Evolutionary conservation across 2,113 vertebrate genomes (phyloP).

Genomic region (Danio rerio): DNA sequence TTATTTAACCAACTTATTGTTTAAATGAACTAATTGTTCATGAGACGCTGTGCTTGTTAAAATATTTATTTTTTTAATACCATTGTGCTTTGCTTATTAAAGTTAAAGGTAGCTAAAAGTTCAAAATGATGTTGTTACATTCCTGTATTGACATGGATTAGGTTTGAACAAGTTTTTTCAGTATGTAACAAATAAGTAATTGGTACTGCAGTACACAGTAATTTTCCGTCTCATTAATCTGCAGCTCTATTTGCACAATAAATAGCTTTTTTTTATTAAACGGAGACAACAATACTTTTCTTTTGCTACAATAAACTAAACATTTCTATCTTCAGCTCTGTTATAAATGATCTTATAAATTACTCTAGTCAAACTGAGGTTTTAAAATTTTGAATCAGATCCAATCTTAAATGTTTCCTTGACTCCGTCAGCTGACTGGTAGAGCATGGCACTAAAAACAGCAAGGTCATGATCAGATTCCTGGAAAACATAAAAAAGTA

Average conservation of each 20-base stretch:
- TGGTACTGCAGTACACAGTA: not conserved
- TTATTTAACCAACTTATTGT: too few species aligned
- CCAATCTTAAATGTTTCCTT: not conserved
- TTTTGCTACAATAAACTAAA: not conserved
- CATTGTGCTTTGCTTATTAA: too few species aligned
- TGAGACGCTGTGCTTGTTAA: too few species aligned
- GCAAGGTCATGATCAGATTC: not conserved
- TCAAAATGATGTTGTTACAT: not conserved
- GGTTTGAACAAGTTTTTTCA: too few species aligned
- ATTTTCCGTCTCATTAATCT: not conserved
- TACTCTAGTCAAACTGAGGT: not conserved
- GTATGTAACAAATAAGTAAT: not conserved
- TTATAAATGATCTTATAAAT: not conserved
- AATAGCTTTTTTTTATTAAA: too few species aligned
- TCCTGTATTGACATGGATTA: not conserved
- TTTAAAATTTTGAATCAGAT: not conserved
- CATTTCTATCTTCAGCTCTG: not conserved
- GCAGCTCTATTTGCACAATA: not conserved
- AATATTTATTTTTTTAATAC: too few species aligned
- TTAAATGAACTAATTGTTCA: too few species aligned
- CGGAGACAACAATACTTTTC: not conserved
- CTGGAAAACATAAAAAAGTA: not conserved
- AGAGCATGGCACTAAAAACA: not conserved
- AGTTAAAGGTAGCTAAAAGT: not conserved
- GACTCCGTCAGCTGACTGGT: not conserved